Evolutionary conservation across 2,888 invertebrate species (phyloP), one percentile per base, ranked within the genome.

Genomic region (Matsumyia berberina): DNA sequence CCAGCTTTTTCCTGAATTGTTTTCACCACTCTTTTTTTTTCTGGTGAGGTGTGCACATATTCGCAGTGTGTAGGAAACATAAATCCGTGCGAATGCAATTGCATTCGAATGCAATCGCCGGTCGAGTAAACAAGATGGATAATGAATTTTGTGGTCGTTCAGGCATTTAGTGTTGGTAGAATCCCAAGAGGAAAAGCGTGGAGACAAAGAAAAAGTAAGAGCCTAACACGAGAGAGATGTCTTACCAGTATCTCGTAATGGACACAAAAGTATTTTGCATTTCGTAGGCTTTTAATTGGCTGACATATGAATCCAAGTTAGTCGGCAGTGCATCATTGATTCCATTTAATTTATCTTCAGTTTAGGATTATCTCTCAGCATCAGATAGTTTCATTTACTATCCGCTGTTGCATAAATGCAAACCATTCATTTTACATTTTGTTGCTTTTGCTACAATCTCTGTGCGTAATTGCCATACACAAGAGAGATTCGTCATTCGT

Each of bases 31-130:
- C 35, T 33, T 39, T 29, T 31, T 55, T 49, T 35, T 33, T 6
- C 7, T 8, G 8, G 0, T 42, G 7, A 12, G 44, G 31, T 11
- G 31, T 44, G 37, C 35, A 8, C 11, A 51, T 57, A 37, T 74
- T 64, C 57, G 57, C 37, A 35, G 46, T 37, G 55, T 46, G 11
- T 9, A 74, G 74, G 74, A 74, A 64, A 74, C 37, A 62, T 62
- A 37, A 70, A 24, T 70, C 57, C 46, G 29, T 7, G 35, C 8
- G 7, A 5, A 7, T 37, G 3, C 11, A 24, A n/a, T n/a, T n/a
- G n/a, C 17, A 29, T 51, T 35, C 8, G 64, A 73, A 42, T 44
- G 35, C 12, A 62, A 33, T 53, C 8, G 62, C 19, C 0, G 37
- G 37, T 46, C 8, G 12, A 53, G 6, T 24, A n/a, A 42, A 42